Base-by-base conservation (phyloP, 2,113 vertebrate genomes). In the Pantherophis guttatus region DNA sequence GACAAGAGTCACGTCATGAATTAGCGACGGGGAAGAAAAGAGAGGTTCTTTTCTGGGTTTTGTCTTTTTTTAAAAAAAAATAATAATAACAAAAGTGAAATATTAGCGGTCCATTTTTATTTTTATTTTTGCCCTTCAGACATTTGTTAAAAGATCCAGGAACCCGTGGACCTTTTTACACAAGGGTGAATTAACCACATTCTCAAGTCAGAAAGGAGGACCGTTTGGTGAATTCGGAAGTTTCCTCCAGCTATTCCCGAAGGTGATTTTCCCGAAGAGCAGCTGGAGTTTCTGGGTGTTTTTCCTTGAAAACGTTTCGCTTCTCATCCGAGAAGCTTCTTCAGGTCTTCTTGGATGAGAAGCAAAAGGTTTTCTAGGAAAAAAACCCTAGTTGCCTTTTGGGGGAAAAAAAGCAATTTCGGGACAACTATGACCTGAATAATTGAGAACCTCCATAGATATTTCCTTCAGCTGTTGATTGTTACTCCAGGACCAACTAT, bases 101-200 rank as follows among this genome's bases (percentile, higher is more conserved):
- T 10, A 86, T 48, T 8, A 19, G n/a, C 12, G 1, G 11, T 50
- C 33, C 85, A 8, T 57, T 57, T 57, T 57, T 57, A 21, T 55
- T 62, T 62, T 29, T 26, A 11, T 70, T 70, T 55, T 21, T 57
- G 62, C 10, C 62, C 10, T 70, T 70, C 29, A 29, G 62, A n/a
- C 12, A 15, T 24, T 86, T 3, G 85, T 86, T 48, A 21, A 86
- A 86, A n/a, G 23, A 86, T 39, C 33, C 13, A 44, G 75, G 1
- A 8, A 21, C 21, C 15, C 39, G 0, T 44, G 33, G 55, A 21
- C 19, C 9, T 3, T 44, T 65, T 59, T 50, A 23, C 9, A 59
- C 0, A 5, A 0, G 13, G 23, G 1, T 19, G 26, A 29, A 8
- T 19, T 26, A 52, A 3, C 55, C 39, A 4, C 0, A 0, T 12